Evolutionary conservation across 2,888 invertebrate genomes (phyloP), one percentile per base, ranked within the genome.

Genomic region (Bellardia bayeri): DNA sequence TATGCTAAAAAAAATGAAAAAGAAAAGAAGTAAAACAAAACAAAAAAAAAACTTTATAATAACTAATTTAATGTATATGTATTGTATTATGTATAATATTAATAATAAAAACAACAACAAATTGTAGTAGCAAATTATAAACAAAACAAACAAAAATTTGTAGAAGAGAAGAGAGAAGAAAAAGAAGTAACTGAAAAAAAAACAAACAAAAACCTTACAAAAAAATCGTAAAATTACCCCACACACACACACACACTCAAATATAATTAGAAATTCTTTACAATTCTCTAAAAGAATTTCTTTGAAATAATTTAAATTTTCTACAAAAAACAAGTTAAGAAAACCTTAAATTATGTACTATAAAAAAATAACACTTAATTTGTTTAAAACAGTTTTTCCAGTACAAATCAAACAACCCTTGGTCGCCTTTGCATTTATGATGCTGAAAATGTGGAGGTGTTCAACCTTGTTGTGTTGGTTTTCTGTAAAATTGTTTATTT

Each of bases 391-490:
- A 45, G 11, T 42, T 79, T 49, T 45, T 16, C 14, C 8, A 2
- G 61, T 6, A 37, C 5, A 23, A 23, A 6, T 37, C 6, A 6
- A 37, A 14, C 33, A 51, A 82, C 91, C 92, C 89, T 92, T 91
- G 90, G 72, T 42, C 88, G 87, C 92, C 89, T 90, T 91, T 91
- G 91, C 90, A 89, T 91, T 92, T 91, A 87, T 91, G 92, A 92
- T 92, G 92, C 92, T 92, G 92, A 92, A 91, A 91, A 90, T 90
- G 91, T 90, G 91, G 92, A 91, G 92, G 92, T 86, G 89, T 89
- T 88, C 90, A 90, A 91, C 91, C 91, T 88, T 23, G 23, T 23
- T 23, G 90, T 78, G 90, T 78, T 87, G 81, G 82, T 61, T 66
- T 16, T n/a, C 7, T 45, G 49, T 49, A 8, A 23, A 66, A 58